Evolutionary conservation across 2,888 invertebrate species (phyloP), one percentile per base, ranked within the genome.

Genomic region (Polymixis flavicincta): DNA sequence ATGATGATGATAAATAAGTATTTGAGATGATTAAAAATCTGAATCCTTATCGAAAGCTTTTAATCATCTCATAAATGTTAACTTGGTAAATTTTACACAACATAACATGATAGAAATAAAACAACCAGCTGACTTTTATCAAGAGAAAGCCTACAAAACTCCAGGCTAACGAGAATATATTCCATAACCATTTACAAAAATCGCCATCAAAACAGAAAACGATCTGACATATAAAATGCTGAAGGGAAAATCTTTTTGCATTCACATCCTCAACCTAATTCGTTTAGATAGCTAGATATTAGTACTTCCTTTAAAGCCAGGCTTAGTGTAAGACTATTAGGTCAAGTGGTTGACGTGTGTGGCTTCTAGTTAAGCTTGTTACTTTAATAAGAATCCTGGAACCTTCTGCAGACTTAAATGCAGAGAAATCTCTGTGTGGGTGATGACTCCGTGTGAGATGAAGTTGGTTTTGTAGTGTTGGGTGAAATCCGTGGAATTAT

Each of bases 301-400:
- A 85, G 82, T 86, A 84, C 86, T 80, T 87, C 74, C 87, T 90
- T 90, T 89, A 90, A 91, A 90, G 86, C 90, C 84, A 93, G 92
- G 92, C 92, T 95, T 94, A 92, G 88, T 84, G 83, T 90, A 87
- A 92, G 86, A 89, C 90, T 89, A 89, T 93, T 91, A 90, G 94
- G 94, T 94, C 94, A 95, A 95, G 95, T 94, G 94, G 92, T 78
- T 75, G 75, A 65, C 80, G 83, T 87, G 88, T 90, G 90, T 86
- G 95, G 94, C 92, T 94, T 94, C 94, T 77, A 76, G 80, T 84
- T 94, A 94, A 95, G 93, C 93, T 88, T 89, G 91, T 93, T 93
- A 93, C 91, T 92, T 93, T 92, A 91, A 89, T 92, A 91, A 92
- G 89, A 88, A 80, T 84, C 82, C 85, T 84, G 76, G 60, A 55